Evolutionary conservation across 2,797 vertebrate species (phyloP).

Genomic region (Anisognathus igniventris): DNA sequence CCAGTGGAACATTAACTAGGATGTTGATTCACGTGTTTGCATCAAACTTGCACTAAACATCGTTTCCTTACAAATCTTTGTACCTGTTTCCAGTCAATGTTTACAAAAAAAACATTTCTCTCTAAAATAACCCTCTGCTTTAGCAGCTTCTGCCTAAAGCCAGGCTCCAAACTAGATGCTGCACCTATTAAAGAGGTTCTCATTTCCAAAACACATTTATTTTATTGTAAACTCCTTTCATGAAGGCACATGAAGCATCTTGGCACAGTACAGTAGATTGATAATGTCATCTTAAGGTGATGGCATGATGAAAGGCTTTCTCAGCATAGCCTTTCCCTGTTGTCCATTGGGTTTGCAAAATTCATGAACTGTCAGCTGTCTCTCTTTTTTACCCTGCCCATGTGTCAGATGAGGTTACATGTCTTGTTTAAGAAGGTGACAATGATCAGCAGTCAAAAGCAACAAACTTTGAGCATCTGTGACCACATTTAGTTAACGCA

Average conservation of each 20-base stretch:
- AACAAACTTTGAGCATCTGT: not conserved
- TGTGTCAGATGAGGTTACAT: not conserved
- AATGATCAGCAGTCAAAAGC: not conserved
- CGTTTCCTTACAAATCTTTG: not conserved
- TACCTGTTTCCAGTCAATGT: not conserved
- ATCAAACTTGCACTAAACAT: not conserved
- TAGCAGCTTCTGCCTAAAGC: not conserved
- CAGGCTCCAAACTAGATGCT: not conserved
- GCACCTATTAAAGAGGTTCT: not conserved
- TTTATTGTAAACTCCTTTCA: not conserved
- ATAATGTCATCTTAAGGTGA: not conserved
- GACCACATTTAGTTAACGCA: not conserved
- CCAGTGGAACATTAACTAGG: not conserved
- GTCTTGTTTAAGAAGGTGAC: not conserved
- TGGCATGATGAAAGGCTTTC: not conserved
- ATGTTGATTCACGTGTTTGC: not conserved
- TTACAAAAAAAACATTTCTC: not conserved
- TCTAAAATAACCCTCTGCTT: not conserved
- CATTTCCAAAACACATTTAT: not conserved
- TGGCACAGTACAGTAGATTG: not conserved
- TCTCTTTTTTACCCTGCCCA: not conserved
- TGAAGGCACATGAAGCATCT: not conserved
- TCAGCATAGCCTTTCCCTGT: not conserved
- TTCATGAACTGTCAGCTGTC: not conserved
- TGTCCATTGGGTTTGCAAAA: not conserved